Base-by-base conservation (phyloP, 2,888 invertebrate species). In the Strigamia transsilvanica region DNA sequence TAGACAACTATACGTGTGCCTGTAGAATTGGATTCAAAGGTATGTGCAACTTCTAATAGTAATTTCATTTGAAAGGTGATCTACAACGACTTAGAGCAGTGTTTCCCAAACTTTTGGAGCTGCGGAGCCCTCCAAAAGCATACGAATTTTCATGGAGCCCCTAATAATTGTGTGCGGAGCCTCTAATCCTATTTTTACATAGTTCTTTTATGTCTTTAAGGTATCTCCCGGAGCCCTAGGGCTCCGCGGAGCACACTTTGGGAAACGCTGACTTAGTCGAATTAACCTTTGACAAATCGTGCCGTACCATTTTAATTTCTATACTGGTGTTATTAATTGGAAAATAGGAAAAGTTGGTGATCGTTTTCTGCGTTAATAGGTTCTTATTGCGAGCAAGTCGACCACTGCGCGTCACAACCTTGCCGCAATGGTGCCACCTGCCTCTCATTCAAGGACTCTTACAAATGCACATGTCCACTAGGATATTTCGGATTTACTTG, bases 391-490 rank as follows among this genome's bases (percentile, higher is more conserved):
- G 95, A 96, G 85, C 92, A 93, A 85, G 93, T 94, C 87, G 97
- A 98, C 88, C 93, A 96, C 87, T 98, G 98, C 89, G 94, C 96
- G 46, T 93, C 93, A 84, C 86, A 87, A 83, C 98, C 98, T 0
- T 99, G 99, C 88, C 91, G 93, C 83, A 98, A 98, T 88, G 96
- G 95, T 0, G 98, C 96, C 27, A 92, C 93, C 82, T 99, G 99
- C 88, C 92, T 92, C 2, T 94, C 96, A 9, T 91, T 93, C 82
- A 90, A 91, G 66, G 85, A 85, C 38, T 92, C 92, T 61, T 97
- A 93, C 90, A 92, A 92, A 85, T 98, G 98, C 89, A 92, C 91
- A 77, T 97, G 97, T 86, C 94, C 95, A 0, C 92, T 93, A 15
- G 97, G 97, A 83, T 97, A 96, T 89, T 93, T 93, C 56, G 97